phyloP scores from a whole-genome alignment of 2,113 vertebrate genomes.

The Empidonax traillii region DNA sequence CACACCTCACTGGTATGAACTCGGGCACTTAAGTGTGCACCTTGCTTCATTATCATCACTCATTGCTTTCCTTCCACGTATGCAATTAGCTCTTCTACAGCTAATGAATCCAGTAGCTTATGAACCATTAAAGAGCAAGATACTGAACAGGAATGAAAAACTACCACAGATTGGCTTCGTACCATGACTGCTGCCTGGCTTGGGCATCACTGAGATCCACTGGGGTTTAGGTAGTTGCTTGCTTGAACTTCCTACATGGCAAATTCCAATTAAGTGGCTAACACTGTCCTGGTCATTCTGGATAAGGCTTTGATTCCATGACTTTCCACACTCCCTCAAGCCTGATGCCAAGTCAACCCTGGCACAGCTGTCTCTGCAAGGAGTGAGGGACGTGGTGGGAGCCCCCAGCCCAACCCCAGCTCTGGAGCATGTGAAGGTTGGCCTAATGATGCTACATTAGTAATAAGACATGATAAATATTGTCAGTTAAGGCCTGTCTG shows the following conservation, averaged over 20 bases:
- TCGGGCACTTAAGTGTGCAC: slow-evolving; percentile 9
- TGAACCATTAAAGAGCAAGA: slow-evolving; percentile 11
- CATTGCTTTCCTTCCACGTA: neutral
- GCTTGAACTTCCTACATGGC: neutral
- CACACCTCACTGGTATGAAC: neutral
- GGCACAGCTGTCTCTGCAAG: neutral
- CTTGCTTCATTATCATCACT: slow-evolving; percentile 19
- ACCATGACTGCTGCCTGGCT: accelerated
- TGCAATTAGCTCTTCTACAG: slow-evolving; percentile 32
- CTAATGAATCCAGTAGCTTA: slow-evolving; percentile 33
- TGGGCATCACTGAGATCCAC: neutral
- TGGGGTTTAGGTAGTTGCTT: neutral
- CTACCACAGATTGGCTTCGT: neutral
- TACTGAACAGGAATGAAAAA: neutral
- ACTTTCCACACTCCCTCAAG: neutral
- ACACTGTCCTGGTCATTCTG: too few species aligned
- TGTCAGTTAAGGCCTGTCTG: neutral
- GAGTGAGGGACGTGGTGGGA: neutral
- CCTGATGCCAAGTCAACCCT: neutral
- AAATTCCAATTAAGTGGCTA: neutral
- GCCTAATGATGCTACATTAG: neutral
- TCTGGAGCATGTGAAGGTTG: neutral
- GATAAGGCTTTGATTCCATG: neutral
- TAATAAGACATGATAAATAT: neutral
- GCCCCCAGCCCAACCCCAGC: neutral